A percentile compares a stretch with the other conserved stretches of the same genome.
Conservation (phyloP, 2,797 vertebrate species). For the Streptopelia turtur region DNA sequence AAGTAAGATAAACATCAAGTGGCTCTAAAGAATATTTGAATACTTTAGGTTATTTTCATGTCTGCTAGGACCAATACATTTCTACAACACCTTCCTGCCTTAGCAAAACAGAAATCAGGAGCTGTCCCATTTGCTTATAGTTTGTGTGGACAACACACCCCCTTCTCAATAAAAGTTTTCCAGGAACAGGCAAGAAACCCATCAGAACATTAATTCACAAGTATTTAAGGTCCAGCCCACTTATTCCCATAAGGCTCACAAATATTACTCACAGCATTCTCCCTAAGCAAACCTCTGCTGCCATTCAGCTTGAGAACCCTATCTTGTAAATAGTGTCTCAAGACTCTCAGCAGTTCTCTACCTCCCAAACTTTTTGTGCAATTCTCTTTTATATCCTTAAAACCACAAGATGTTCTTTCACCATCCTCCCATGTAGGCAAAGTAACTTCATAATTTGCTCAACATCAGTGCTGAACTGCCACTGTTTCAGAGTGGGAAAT, state of each 20-base stretch:
- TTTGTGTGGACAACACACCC: background rate
- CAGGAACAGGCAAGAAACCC: background rate
- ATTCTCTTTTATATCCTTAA: background rate
- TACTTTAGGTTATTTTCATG: background rate
- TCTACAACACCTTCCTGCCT: background rate
- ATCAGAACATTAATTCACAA: background rate
- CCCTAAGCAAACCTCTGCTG: background rate
- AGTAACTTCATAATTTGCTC: background rate
- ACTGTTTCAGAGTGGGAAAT: background rate
- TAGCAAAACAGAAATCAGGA: background rate
- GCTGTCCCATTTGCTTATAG: background rate
- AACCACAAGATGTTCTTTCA: background rate
- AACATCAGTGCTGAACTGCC: background rate
- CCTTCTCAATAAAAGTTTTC: accelerated
- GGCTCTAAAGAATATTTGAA: background rate
- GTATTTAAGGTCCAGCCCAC: background rate
- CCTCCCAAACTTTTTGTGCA: background rate
- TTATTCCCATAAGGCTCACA: background rate
- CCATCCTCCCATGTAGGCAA: background rate
- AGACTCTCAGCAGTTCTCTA: background rate
- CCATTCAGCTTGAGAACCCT: background rate
- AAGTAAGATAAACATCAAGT: background rate
- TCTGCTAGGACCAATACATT: background rate
- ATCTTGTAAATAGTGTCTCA: background rate
- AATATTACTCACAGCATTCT: background rate